Evolutionary conservation across 2,888 invertebrate genomes (phyloP).

Genomic region (Alcis repandata): DNA sequence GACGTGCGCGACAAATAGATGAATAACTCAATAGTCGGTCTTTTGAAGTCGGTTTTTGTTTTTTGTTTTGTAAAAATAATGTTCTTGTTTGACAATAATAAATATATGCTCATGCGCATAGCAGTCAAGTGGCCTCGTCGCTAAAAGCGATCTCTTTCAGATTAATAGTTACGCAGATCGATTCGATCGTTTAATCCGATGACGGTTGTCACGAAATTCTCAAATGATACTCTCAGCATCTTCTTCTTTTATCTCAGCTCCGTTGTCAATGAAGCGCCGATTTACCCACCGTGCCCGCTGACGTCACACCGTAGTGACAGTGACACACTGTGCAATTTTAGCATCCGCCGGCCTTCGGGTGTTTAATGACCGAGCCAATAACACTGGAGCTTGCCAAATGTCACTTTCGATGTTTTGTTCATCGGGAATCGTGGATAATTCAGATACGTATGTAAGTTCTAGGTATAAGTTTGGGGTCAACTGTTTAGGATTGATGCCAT

Average conservation of each 20-base stretch:
- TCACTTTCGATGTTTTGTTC: conserved; percentile 46
- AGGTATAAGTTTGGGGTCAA: background rate
- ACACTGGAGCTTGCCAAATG: conserved; percentile 56
- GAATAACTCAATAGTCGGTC: too few relatives aligned
- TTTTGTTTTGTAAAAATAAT: too few relatives aligned
- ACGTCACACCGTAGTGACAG: conserved; percentile 51
- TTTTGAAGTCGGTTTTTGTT: too few relatives aligned
- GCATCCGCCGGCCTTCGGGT: conserved; percentile 57
- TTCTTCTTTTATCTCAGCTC: background rate
- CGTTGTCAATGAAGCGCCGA: conserved; percentile 26
- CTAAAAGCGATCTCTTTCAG: too few relatives aligned
- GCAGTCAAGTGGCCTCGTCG: too few relatives aligned
- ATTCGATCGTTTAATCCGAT: too few relatives aligned
- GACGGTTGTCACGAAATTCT: background rate
- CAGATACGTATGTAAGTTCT: conserved; percentile 18
- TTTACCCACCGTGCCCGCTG: conserved; percentile 2
- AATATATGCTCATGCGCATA: too few relatives aligned
- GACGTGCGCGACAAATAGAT: too few relatives aligned
- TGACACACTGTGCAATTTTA: conserved; percentile 55
- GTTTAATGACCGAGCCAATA: conserved; percentile 65
- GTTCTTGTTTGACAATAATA: too few relatives aligned
- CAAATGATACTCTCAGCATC: background rate
- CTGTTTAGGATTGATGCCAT: too few relatives aligned
- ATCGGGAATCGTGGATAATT: conserved; percentile 31
- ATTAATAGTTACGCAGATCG: too few relatives aligned